phyloP scores from a whole-genome alignment of 2,888 invertebrate species.

The Parapristionchus giblindavisi region DNA sequence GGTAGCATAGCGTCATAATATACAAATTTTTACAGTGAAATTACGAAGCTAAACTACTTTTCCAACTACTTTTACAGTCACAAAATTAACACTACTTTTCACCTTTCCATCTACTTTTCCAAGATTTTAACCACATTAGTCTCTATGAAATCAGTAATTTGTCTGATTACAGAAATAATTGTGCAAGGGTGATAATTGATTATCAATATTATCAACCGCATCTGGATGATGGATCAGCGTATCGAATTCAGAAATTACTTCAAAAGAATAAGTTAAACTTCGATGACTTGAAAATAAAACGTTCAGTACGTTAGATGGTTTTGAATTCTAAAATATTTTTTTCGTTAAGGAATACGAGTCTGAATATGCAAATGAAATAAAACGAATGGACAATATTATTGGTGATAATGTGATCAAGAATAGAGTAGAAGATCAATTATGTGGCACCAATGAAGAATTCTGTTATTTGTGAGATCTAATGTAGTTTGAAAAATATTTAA shows the following conservation, averaged over 20 bases:
- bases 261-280: slow-evolving; percentile 16
- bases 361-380: background rate
- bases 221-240: slow-evolving; percentile 4
- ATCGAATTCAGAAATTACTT: slow-evolving; percentile 24
- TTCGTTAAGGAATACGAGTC: background rate
- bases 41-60: no score
- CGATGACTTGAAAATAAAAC: slow-evolving; percentile 1
- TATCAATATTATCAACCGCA: slow-evolving; percentile 14
- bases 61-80: no score
- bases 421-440: slow-evolving; percentile 3
- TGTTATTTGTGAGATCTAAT: background rate
- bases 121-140: no score
- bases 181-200: slow-evolving; percentile 10
- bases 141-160: no score
- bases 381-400: background rate
- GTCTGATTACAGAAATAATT: slow-evolving; percentile 26
- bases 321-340: background rate
- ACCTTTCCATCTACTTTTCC: no score
- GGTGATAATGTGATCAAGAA: slow-evolving; percentile 13
- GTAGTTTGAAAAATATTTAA: background rate
- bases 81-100: no score
- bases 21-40: no score
- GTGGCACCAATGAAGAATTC: background rate
- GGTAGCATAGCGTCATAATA: no score
- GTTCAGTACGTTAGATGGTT: no score